A percentile compares a stretch with the other conserved stretches of the same genome.
Evolutionary conservation across 2,797 vertebrate species (phyloP).

Genomic region (Discoglossus pictus): DNA sequence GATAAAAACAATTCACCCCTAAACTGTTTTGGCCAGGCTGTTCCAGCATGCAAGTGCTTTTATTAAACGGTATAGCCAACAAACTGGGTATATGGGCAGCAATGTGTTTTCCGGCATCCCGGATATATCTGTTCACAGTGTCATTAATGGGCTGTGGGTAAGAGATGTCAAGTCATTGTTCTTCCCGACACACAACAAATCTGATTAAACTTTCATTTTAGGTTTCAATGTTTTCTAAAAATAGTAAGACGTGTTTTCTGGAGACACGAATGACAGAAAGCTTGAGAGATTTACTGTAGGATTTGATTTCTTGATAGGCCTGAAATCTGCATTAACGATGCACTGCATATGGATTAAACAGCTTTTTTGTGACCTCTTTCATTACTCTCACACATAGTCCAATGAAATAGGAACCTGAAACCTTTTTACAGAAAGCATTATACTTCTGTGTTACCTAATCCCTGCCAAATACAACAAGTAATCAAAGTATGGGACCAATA

Average conservation of each 20-base stretch:
- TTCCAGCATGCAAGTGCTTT: constrained; percentile 8
- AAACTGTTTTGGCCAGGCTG: constrained; percentile 5
- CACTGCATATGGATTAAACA: too few species aligned
- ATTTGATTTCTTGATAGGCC: too few species aligned
- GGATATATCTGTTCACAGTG: constrained; percentile 21
- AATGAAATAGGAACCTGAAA: too few species aligned
- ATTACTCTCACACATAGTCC: constrained; percentile 50
- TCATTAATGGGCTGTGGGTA: neutral
- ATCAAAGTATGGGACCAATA: constrained; percentile 53
- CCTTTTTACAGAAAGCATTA: constrained; percentile 57
- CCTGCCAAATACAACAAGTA: constrained; percentile 59
- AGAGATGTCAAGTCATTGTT: constrained; percentile 5
- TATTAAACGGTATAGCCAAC: constrained; percentile 17
- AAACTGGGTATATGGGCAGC: constrained; percentile 19
- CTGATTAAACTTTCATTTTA: constrained; percentile 1
- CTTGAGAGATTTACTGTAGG: too few species aligned
- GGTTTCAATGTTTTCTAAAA: constrained; percentile 11
- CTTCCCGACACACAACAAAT: constrained; percentile 3
- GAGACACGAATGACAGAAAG: too few species aligned
- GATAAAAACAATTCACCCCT: neutral
- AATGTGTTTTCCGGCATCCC: constrained; percentile 18
- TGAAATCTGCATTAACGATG: too few species aligned
- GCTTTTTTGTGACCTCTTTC: constrained; percentile 52
- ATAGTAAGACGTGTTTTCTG: neutral
- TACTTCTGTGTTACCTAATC: constrained; percentile 51